phyloP scores from a whole-genome alignment of 2,113 vertebrate genomes.

The Pachycephala philippinensis region DNA sequence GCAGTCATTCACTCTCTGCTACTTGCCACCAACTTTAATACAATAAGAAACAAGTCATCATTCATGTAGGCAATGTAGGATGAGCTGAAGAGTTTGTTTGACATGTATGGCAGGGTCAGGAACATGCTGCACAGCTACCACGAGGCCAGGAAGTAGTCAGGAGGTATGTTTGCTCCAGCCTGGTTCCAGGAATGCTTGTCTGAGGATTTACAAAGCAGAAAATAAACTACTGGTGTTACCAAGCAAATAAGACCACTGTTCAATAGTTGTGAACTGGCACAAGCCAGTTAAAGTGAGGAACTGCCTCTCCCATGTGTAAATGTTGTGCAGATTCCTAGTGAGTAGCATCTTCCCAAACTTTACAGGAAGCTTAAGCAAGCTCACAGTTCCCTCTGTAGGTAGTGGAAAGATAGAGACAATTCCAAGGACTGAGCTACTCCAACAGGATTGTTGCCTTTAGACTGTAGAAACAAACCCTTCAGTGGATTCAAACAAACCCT shows the following conservation, averaged over 20 bases:
- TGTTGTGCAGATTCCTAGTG: background rate
- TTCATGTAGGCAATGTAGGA: background rate
- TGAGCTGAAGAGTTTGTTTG: background rate
- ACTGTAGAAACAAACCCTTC: background rate
- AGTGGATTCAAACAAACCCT: background rate
- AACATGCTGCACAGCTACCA: background rate
- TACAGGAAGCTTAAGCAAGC: background rate
- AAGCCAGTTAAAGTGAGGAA: background rate
- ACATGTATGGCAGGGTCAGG: background rate
- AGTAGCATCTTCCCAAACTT: background rate
- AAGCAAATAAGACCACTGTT: background rate
- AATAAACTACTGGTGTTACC: background rate
- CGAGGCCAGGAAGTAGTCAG: background rate
- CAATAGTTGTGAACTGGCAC: background rate
- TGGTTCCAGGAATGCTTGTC: background rate
- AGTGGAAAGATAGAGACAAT: background rate
- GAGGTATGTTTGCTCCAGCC: background rate
- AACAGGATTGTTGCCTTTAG: background rate
- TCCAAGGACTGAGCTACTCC: background rate
- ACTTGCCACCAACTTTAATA: background rate
- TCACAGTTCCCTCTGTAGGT: background rate
- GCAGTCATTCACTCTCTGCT: background rate
- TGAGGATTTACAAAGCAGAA: background rate
- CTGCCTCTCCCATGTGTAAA: background rate
- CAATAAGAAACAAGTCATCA: background rate